Conservation (phyloP, 30 jellyfish, hydroid and myxozoan genomes). For the Haliclystus octoradiatus region DNA sequence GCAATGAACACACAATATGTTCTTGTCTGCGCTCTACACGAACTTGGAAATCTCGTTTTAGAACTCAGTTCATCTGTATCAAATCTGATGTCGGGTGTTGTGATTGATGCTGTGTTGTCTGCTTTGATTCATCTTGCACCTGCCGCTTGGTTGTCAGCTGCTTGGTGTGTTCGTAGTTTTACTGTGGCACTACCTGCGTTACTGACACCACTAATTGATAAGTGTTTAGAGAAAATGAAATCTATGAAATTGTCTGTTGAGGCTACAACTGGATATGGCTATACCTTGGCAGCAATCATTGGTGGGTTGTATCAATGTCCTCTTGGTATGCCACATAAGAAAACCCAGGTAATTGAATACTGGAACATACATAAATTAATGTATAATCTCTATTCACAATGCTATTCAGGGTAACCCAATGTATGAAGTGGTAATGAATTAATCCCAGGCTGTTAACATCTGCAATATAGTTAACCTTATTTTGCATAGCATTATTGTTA, state of each 20-base stretch:
- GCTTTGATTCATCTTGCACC: slow-evolving; percentile 96
- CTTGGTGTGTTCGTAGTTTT: slow-evolving; percentile 96
- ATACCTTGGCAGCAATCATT: slow-evolving; percentile 80
- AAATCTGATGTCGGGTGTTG: slow-evolving; percentile 40
- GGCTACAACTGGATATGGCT: slow-evolving; percentile 88
- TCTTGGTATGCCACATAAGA: slow-evolving; percentile 76
- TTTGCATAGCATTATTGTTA: too few species aligned
- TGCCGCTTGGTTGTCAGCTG: slow-evolving; percentile 98
- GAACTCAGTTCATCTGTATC: slow-evolving; percentile 76
- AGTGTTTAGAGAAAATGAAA: slow-evolving; percentile 70
- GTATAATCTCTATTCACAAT: too few species aligned
- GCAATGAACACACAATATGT: slow-evolving; percentile 87
- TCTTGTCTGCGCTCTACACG: slow-evolving; percentile 93
- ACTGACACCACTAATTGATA: slow-evolving; percentile 50
- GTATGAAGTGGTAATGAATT: too few species aligned
- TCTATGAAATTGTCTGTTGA: slow-evolving; percentile 66
- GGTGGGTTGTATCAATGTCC: slow-evolving; percentile 95
- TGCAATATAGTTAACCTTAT: too few species aligned
- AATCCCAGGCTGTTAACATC: too few species aligned
- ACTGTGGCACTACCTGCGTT: slow-evolving; percentile 81
- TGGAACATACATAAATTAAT: too few species aligned
- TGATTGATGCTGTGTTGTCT: slow-evolving; percentile 69
- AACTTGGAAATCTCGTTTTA: slow-evolving; percentile 59
- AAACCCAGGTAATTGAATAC: slow-evolving; percentile 70
- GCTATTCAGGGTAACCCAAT: too few species aligned